Evolutionary conservation across 2,113 vertebrate genomes (phyloP).

Genomic region (Thermophis baileyi): DNA sequence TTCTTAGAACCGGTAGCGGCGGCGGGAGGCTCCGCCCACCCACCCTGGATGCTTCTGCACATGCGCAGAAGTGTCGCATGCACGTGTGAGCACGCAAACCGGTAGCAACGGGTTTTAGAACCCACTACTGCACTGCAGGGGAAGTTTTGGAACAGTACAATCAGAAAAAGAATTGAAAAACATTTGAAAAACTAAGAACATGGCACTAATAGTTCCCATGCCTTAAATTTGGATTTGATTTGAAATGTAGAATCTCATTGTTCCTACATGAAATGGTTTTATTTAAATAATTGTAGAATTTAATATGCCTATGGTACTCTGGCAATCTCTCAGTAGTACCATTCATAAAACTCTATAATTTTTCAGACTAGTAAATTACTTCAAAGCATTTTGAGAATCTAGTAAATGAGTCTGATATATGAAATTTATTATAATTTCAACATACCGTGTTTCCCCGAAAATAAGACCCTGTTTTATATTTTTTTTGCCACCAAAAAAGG

Average conservation of each 20-base stretch:
- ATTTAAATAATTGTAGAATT: not conserved
- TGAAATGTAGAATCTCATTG: not conserved
- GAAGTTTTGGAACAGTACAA: not conserved
- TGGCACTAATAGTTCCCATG: not conserved
- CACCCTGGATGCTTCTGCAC: no score
- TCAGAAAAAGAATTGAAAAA: not conserved
- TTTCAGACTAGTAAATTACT: slow-evolving; percentile 27
- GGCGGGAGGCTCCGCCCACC: no score
- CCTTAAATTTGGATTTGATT: not conserved
- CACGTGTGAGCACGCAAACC: no score
- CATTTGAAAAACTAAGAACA: not conserved
- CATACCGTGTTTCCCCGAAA: not conserved
- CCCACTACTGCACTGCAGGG: not conserved
- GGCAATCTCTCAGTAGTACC: not conserved
- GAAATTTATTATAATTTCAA: slow-evolving; percentile 6
- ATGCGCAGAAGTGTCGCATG: no score
- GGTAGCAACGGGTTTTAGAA: no score
- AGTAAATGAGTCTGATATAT: slow-evolving; percentile 19
- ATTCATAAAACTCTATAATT: slow-evolving; percentile 10
- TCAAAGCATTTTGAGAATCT: slow-evolving; percentile 18
- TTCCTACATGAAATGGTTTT: not conserved
- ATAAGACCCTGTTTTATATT: no score
- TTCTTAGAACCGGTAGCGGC: no score
- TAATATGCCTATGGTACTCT: not conserved
- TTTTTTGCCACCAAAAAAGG: no score